Evolutionary conservation across 2,797 vertebrate species (phyloP), one percentile per base, ranked within the genome.

Genomic region (Borostomias antarcticus): DNA sequence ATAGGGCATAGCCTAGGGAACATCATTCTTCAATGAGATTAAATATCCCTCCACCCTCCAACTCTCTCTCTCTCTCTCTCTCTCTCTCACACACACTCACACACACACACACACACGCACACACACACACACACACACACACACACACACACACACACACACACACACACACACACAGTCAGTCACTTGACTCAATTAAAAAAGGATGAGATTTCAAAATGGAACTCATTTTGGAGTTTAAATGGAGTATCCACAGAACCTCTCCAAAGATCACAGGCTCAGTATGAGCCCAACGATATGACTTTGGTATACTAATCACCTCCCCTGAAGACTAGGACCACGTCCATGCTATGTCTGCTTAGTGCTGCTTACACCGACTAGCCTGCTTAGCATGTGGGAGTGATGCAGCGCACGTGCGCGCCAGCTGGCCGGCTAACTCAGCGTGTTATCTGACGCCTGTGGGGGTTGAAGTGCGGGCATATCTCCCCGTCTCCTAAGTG

Each of bases 371-470:
- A 23, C 32, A 21, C 56, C 21, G 54, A 37, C n/a, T 17, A 43
- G 40, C 40, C 15, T 15, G 1, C 0, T n/a, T 45, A 45, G 40
- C 40, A 45, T 45, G 5, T 17, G 4, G 40, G 17, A 45, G 40
- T 2, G 21, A 51, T 51, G 48, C 19, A 51, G 19, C 48, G 35
- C 8, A 8, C 4, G 48, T 23, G 10, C 23, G 48, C 8, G 19
- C 40, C 40, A 51, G 48, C 10, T 51, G 23, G 19, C 48, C 10
- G 28, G 7, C 40, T 45, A 45, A 45, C 40, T 15, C 15, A 40
- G 37, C 37, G n/a, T 68, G 68, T 80, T 81, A 76, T 75, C 56
- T 72, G 63, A 80, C 45, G 29, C 54, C 35, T 51, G 11, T 15
- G 26, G 23, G 13, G 57, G 32, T 59, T 23, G 21, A 51, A 23